Conservation (phyloP, 2,113 vertebrate genomes). For the Ammodytes dubius region DNA sequence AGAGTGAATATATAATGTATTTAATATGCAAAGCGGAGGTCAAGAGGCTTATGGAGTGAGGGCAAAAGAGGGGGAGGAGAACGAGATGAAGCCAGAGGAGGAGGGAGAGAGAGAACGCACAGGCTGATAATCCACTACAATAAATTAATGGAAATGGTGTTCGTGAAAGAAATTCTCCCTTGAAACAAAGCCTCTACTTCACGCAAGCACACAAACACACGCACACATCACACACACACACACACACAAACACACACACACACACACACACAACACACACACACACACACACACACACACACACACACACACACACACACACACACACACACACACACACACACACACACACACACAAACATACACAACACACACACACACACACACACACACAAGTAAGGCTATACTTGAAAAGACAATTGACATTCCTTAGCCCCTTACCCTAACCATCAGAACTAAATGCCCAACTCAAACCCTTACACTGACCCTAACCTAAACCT, state of each 20-base stretch:
- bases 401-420: no score
- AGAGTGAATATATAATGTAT: slow-evolving; percentile 40
- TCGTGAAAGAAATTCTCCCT: slow-evolving; percentile 47
- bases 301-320: background rate
- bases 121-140: slow-evolving; percentile 46
- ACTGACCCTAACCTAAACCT: no score
- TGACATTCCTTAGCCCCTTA: no score
- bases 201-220: background rate
- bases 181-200: slow-evolving; percentile 60
- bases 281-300: no score
- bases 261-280: no score
- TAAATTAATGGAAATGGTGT: slow-evolving; percentile 36
- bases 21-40: slow-evolving; percentile 61
- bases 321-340: slow-evolving; percentile 39
- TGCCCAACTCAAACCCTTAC: no score
- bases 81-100: slow-evolving; percentile 56
- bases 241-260: background rate
- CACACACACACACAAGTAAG: no score
- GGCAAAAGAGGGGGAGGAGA: slow-evolving; percentile 68
- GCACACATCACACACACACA: no score
- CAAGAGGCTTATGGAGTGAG: slow-evolving; percentile 71
- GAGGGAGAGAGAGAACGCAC: slow-evolving; percentile 40
- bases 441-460: no score
- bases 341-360: no score
- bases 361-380: no score